These are phyloP conservation scores for Platorchestia sp. DNA, from an alignment of 1,140 invertebrate genomes.

Conservation along the genomic window DNA sequence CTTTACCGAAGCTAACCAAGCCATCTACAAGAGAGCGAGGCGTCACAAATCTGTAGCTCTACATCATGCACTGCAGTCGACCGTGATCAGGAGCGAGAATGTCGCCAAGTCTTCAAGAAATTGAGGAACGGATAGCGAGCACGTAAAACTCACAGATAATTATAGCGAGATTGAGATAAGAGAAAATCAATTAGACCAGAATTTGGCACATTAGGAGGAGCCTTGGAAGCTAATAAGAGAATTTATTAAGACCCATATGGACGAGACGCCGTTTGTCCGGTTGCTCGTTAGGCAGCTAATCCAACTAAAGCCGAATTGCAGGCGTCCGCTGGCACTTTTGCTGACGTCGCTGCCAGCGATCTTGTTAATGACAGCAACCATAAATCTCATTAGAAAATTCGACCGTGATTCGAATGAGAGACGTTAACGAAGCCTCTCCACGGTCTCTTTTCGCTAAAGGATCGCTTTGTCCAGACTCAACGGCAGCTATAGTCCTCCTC, in stretches of 20 bases:
- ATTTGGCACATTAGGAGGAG: not conserved
- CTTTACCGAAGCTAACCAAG: not conserved
- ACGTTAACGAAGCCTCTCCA: slow-evolving; percentile 32
- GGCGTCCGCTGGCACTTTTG: slow-evolving; percentile 20
- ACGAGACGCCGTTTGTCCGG: slow-evolving; percentile 6
- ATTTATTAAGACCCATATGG: slow-evolving; percentile 44
- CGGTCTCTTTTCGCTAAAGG: not conserved
- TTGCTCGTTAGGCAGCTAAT: slow-evolving; percentile 45
- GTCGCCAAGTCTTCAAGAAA: not conserved
- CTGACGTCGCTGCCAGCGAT: slow-evolving; percentile 31
- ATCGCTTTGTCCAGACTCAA: not conserved
- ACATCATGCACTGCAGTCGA: not conserved
- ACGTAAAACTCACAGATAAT: not conserved
- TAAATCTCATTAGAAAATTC: slow-evolving; percentile 50
- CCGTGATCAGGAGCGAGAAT: not conserved
- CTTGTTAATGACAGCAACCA: slow-evolving; percentile 53
- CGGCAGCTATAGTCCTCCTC: not conserved
- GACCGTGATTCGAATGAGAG: slow-evolving; percentile 47
- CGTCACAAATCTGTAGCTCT: not conserved
- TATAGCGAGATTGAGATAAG: not conserved
- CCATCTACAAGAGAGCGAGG: not conserved
- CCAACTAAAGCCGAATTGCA: slow-evolving; percentile 51
- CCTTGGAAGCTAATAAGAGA: slow-evolving; percentile 47
- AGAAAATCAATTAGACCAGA: slow-evolving; percentile 7
- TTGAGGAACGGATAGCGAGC: not conserved